Base-by-base conservation (phyloP, 1,140 invertebrate genomes). In the Eciton burchellii region DNA sequence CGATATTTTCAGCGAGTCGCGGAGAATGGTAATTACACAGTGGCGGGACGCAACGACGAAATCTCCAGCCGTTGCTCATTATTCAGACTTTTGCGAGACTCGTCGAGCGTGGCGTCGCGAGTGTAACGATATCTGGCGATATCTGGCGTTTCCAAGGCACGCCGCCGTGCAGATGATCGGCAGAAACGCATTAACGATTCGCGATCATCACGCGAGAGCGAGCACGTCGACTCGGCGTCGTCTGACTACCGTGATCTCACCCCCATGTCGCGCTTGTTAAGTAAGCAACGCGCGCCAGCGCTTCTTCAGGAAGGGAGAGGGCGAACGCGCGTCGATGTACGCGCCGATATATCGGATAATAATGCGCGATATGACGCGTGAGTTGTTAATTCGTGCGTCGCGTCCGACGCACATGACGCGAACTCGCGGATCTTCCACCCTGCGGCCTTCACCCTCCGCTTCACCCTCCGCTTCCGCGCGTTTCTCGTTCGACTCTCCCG, bases 321-420 rank as follows among this genome's bases (percentile, higher is more conserved):
- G 86, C 89, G 76, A 88, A 92, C 90, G 86, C 89, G 90, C 91
- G 43, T 91, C 89, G 89, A 92, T 91, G 90, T 91, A 93, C 92
- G 93, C 91, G 91, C 88, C 90, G 90, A 92, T 92, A 92, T 91
- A 91, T 90, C 82, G 88, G 90, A 93, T 93, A 93, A 93, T 93
- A 94, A 93, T 92, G 89, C 83, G 89, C 90, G 90, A 93, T 91
- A 92, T 91, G 91, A 92, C 88, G 92, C 91, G 91, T 91, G 88
- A 92, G 90, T 93, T 91, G 91, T 91, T 93, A 93, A 93, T 93
- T 91, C 88, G 84, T 73, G 74, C 86, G 85, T 88, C 84, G 72
- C 88, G 89, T 90, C 90, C 83, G 84, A 62, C 90, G 89, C 90
- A 91, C 86, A 74, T 87, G 87, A 89, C 85, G 74, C 65, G 60